Conservation (phyloP, 2,888 invertebrate species). For the Machimus rusticus region DNA sequence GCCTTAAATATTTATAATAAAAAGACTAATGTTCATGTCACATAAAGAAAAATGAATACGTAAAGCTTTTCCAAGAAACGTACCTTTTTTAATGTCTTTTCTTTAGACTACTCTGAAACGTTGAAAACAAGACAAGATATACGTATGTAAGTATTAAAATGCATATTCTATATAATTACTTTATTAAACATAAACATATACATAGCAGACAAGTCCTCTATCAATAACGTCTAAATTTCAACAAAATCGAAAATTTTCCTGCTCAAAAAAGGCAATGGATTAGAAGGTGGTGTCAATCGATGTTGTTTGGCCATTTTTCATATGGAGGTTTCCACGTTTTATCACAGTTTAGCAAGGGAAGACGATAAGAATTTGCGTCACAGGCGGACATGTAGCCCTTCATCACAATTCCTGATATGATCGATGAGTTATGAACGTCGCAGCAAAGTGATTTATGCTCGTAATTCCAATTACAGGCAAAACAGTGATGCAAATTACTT, state of each 20-base stretch:
- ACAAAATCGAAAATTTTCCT: not conserved
- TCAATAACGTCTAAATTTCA: not conserved
- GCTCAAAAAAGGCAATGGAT: not conserved
- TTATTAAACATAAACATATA: not conserved
- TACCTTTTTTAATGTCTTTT: not conserved
- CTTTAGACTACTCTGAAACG: not conserved
- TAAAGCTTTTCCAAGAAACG: not conserved
- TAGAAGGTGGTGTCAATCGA: not conserved
- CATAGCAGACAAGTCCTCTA: not conserved
- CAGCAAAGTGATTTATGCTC: slow-evolving; percentile 4
- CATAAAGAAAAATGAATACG: no score
- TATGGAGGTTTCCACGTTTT: slow-evolving; percentile 20
- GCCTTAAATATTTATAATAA: no score
- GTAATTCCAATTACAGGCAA: not conserved
- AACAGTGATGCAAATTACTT: slow-evolving; percentile 7
- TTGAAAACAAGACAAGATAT: not conserved
- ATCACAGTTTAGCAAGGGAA: not conserved
- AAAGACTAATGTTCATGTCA: no score
- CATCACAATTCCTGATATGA: not conserved
- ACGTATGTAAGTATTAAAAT: not conserved
- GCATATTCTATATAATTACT: not conserved
- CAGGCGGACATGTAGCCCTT: not conserved
- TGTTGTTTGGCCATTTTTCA: not conserved
- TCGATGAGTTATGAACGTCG: not conserved
- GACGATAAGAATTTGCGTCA: slow-evolving; percentile 4